phyloP scores from a whole-genome alignment of 2,888 invertebrate species.

The Cotesia congregata region DNA sequence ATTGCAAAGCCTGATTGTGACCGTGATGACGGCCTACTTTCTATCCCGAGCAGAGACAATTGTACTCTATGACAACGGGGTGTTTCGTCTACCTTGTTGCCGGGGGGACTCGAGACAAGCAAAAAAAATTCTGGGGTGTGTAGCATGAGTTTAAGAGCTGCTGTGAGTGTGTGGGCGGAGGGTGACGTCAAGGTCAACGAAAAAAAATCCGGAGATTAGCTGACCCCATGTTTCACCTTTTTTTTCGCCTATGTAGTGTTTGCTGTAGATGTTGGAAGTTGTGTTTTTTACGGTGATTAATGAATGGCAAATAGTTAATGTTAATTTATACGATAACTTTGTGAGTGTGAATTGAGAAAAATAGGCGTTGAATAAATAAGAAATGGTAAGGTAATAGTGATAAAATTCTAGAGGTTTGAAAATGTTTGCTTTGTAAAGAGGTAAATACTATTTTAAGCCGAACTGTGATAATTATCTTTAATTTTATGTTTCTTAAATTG shows the following conservation, averaged over 20 bases:
- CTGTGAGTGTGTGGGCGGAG: conserved; percentile 5
- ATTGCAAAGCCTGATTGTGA: conserved; percentile 53
- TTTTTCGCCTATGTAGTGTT: neutral
- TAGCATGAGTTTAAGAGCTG: neutral
- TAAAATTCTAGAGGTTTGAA: too few species aligned
- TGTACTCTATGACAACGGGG: conserved; percentile 51
- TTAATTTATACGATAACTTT: too few species aligned
- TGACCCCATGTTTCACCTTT: neutral
- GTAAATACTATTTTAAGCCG: too few species aligned
- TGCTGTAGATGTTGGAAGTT: neutral
- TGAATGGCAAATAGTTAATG: neutral
- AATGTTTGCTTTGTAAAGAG: too few species aligned
- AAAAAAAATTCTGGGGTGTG: conserved; percentile 22
- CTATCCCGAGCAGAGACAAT: conserved; percentile 53
- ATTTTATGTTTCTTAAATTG: too few species aligned
- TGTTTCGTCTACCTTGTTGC: conserved; percentile 37
- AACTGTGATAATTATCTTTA: too few species aligned
- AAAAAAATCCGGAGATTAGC: conserved; percentile 15
- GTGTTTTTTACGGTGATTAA: neutral
- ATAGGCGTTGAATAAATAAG: too few species aligned
- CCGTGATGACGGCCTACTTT: conserved; percentile 62
- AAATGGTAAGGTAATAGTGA: too few species aligned
- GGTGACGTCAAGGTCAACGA: conserved; percentile 54
- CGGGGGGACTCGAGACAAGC: conserved; percentile 31
- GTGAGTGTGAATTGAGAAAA: too few species aligned